Evolutionary conservation across 2,888 invertebrate genomes (phyloP).

Genomic region (Eristalinus sepulchralis): DNA sequence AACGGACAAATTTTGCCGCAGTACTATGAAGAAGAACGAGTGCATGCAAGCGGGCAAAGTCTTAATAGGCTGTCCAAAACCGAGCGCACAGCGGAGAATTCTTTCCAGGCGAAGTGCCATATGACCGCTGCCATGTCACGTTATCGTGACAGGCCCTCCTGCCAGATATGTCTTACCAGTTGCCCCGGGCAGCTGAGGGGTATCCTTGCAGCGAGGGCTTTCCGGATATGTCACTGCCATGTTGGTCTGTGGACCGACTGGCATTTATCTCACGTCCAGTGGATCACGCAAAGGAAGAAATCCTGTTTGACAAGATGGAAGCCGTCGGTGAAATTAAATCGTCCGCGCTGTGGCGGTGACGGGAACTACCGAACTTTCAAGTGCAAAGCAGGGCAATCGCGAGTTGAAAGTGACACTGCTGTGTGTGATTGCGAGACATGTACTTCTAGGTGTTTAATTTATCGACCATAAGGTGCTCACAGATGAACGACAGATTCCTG

Average conservation of each 20-base stretch:
- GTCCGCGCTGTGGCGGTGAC: constrained; percentile 85
- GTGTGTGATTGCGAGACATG: not conserved
- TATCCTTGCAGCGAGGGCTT: constrained; percentile 82
- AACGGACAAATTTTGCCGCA: constrained; percentile 60
- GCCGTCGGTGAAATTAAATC: constrained; percentile 82
- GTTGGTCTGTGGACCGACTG: constrained; percentile 83
- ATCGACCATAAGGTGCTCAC: constrained; percentile 83
- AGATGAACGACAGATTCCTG: constrained; percentile 82
- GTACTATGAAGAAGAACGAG: constrained; percentile 75
- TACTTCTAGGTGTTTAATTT: constrained; percentile 83
- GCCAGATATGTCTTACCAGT: not conserved
- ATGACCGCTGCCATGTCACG: constrained; percentile 84
- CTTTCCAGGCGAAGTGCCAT: constrained; percentile 83
- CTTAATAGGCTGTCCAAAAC: constrained; percentile 83
- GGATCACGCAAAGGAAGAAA: constrained; percentile 62
- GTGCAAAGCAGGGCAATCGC: constrained; percentile 87
- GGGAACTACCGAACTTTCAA: constrained; percentile 83
- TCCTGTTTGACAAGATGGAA: constrained; percentile 82
- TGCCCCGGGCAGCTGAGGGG: constrained; percentile 80
- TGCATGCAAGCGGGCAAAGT: constrained; percentile 80
- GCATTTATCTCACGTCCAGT: constrained; percentile 55
- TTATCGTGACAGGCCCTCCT: not conserved
- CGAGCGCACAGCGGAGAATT: constrained; percentile 82
- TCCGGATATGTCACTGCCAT: constrained; percentile 82
- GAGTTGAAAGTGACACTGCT: constrained; percentile 75